These are phyloP conservation scores for Zophobas atratus DNA, from an alignment of 1,140 invertebrate genomes.

Conservation along the genomic window DNA sequence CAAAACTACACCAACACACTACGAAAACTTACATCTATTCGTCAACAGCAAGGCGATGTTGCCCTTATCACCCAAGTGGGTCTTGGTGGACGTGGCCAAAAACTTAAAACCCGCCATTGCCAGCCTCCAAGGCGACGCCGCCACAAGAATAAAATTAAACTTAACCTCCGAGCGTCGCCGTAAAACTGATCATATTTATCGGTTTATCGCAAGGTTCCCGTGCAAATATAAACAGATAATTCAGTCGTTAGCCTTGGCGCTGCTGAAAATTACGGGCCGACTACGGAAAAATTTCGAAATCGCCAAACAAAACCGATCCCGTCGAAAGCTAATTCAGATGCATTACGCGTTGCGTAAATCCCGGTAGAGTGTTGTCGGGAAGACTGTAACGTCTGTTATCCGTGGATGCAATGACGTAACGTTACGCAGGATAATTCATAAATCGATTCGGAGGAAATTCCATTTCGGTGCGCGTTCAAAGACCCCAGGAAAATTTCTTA, in stretches of 20 bases:
- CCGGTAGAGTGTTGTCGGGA: no score
- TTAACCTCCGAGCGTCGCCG: slow-evolving; percentile 12
- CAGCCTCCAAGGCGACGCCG: background rate
- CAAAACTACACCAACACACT: background rate
- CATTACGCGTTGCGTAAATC: no score
- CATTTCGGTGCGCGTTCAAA: slow-evolving; percentile 7
- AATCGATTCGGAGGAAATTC: slow-evolving; percentile 10
- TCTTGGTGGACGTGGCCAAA: background rate
- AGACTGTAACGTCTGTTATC: background rate
- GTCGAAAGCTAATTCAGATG: no score
- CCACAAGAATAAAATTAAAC: background rate
- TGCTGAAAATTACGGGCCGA: slow-evolving; percentile 2
- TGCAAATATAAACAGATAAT: slow-evolving; percentile 39
- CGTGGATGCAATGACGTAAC: background rate
- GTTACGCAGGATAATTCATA: background rate
- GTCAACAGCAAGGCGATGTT: slow-evolving; percentile 16
- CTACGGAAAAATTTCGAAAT: slow-evolving; percentile 17
- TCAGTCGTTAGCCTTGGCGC: slow-evolving; percentile 29
- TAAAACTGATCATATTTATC: slow-evolving; percentile 33
- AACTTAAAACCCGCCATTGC: background rate
- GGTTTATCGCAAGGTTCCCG: slow-evolving; percentile 10
- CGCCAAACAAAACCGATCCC: slow-evolving; percentile 5
- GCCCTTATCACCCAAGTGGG: background rate
- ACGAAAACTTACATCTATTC: background rate
- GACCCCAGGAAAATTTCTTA: background rate